Percentiles rank a stretch among this genome's conserved stretches.
phyloP scores from a whole-genome alignment of 2,888 invertebrate species.

The Drosophila siamana region DNA sequence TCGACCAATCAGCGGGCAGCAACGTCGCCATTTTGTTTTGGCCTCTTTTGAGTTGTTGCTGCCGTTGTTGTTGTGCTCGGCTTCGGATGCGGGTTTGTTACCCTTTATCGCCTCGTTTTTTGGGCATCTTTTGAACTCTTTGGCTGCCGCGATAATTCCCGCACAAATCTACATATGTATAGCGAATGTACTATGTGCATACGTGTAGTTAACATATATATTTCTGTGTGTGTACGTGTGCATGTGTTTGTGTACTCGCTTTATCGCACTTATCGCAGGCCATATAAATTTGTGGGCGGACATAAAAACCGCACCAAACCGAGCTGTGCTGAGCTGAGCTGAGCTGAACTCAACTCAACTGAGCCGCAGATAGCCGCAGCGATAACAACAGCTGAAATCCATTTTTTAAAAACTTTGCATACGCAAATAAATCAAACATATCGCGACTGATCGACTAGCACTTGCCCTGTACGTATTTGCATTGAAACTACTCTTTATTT shows the following conservation, averaged over 20 bases:
- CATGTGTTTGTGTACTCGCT: slow-evolving; percentile 14
- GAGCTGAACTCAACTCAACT: neutral
- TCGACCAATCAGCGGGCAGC: slow-evolving; percentile 62
- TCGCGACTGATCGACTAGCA: neutral
- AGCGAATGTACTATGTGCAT: neutral
- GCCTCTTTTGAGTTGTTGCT: slow-evolving; percentile 18
- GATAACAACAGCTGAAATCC: slow-evolving; percentile 48
- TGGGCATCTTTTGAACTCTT: slow-evolving; percentile 9
- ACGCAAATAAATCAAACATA: slow-evolving; percentile 2
- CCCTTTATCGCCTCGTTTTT: slow-evolving; percentile 22
- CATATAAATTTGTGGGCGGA: slow-evolving; percentile 81
- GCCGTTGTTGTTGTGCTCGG: neutral
- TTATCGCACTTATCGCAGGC: slow-evolving; percentile 72
- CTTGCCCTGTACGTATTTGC: slow-evolving; percentile 13
- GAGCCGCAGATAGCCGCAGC: slow-evolving; percentile 51
- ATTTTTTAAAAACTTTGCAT: slow-evolving; percentile 37
- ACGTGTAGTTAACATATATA: no score
- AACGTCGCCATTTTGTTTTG: slow-evolving; percentile 70
- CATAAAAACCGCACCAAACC: slow-evolving; percentile 50
- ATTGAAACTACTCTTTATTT: no score
- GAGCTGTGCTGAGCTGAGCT: neutral
- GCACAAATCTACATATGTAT: slow-evolving; percentile 14
- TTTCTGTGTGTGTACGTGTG: neutral
- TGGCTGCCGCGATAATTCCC: slow-evolving; percentile 27
- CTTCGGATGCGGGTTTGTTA: slow-evolving; percentile 27